Base-by-base conservation (phyloP, 2,888 invertebrate genomes). In the Leptinotarsa juncta region DNA sequence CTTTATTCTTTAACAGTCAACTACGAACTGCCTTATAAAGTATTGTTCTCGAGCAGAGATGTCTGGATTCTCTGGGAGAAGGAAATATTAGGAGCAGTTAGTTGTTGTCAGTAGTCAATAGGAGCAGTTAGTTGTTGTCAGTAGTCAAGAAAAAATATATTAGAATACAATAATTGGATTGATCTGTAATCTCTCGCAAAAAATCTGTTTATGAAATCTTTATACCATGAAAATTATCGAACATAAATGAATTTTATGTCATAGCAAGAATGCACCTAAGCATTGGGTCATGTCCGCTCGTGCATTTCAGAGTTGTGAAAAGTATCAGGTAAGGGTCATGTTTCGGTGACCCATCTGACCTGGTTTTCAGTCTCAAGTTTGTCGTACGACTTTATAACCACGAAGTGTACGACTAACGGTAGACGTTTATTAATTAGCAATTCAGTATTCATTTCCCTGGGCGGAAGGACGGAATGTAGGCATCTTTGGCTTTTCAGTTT, bases 401-500 rank as follows among this genome's bases (percentile, higher is more conserved):
- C 18, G 14, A 7, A 62, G 42, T 62, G 42, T 69, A 26, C 69
- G 42, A 55, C 49, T 72, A 72, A 72, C 72, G 67, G 72, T 72
- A 67, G 67, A 60, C 60, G 48, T 49, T 16, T 50, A 67, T 67
- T 72, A 67, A 72, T 72, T 67, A 67, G 57, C 23, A 55, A 72
- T 72, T 72, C 72, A 48, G 72, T 57, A 16, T 42, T 50, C 72
- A 67, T 67, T 72, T 72, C n/a, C 67, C 48, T 67, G 48, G 23
- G 65, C 53, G 72, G 67, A 72, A 72, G 72, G 67, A 72, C 51
- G 50, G 60, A 51, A 23, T 65, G 71, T 69, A 4, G 57, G 57
- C 57, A 69, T 69, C 69, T 69, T 69, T 49, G 42, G 69, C 16
- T 53, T 60, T 60, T 69, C 55, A 60, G 16, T 69, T 57, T 49